Evolutionary conservation across 2,888 invertebrate genomes (phyloP).

Genomic region (Choreutis nemorana): DNA sequence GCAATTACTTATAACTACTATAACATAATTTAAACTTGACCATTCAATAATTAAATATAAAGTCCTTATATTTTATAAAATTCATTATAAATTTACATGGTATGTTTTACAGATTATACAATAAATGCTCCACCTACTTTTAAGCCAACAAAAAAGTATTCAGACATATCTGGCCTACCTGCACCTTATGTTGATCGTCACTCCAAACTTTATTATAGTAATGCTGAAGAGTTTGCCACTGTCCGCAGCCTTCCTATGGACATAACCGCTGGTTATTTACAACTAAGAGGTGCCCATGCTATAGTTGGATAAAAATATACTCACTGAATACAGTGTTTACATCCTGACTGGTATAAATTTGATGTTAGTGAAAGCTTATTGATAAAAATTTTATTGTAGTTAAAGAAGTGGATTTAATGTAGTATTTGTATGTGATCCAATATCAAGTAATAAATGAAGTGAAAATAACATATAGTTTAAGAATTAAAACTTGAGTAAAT

Average conservation of each 20-base stretch:
- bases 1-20: not conserved
- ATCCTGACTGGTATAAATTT: no score
- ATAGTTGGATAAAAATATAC: conserved; percentile 72
- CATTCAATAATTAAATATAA: no score
- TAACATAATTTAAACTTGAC: no score
- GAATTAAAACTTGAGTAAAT: no score
- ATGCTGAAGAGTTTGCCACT: conserved; percentile 87
- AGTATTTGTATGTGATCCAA: no score
- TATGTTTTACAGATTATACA: conserved; percentile 73
- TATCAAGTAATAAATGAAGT: no score
- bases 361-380: no score
- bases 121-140: conserved; percentile 93
- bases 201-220: conserved; percentile 85
- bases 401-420: no score
- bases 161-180: conserved; percentile 88
- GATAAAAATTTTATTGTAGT: no score
- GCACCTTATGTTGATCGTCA: conserved; percentile 92
- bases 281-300: conserved; percentile 82
- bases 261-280: conserved; percentile 88
- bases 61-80: no score
- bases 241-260: conserved; percentile 89
- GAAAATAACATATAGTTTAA: no score
- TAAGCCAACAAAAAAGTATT: conserved; percentile 91
- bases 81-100: no score
- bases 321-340: not conserved